phyloP scores from a whole-genome alignment of 1,140 invertebrate genomes.

The Drosophila ironensis region DNA sequence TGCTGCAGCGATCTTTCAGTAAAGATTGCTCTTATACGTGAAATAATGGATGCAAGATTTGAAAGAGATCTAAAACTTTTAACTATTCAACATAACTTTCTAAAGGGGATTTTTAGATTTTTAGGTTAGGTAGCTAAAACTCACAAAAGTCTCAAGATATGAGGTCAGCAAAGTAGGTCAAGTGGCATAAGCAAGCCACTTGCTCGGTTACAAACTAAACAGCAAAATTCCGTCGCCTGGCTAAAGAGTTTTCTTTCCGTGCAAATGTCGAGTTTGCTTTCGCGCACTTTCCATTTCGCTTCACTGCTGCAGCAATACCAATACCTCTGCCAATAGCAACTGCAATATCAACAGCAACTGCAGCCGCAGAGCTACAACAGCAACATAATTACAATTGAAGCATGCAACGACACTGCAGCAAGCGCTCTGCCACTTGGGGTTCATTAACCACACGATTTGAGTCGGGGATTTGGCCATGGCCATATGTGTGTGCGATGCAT shows the following conservation, averaged over 20 bases:
- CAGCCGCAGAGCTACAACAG: conserved; percentile 18
- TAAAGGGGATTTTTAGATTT: too few species aligned
- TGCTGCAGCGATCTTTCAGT: too few species aligned
- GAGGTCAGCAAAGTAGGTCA: too few species aligned
- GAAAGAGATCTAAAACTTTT: too few species aligned
- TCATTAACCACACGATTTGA: conserved; percentile 58
- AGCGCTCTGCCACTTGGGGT: conserved; percentile 45
- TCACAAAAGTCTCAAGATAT: too few species aligned
- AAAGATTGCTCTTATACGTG: too few species aligned
- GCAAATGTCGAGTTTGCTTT: conserved; percentile 38
- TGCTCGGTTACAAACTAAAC: too few species aligned
- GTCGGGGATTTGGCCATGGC: conserved; percentile 40
- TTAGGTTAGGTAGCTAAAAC: too few species aligned
- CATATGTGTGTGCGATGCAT: conserved; percentile 20
- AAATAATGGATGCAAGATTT: too few species aligned
- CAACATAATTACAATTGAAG: conserved; percentile 74
- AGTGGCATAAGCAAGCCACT: too few species aligned
- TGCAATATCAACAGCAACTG: conserved; percentile 5
- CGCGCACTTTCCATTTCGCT: conserved; percentile 73
- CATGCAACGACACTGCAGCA: conserved; percentile 39
- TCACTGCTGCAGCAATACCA: conserved; percentile 38
- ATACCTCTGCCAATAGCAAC: conserved; percentile 2
- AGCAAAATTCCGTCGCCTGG: too few species aligned
- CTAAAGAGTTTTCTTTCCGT: background rate
- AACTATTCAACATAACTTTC: too few species aligned